phyloP scores from a whole-genome alignment of 2,797 vertebrate genomes.

The Gymnocypris eckloni region DNA sequence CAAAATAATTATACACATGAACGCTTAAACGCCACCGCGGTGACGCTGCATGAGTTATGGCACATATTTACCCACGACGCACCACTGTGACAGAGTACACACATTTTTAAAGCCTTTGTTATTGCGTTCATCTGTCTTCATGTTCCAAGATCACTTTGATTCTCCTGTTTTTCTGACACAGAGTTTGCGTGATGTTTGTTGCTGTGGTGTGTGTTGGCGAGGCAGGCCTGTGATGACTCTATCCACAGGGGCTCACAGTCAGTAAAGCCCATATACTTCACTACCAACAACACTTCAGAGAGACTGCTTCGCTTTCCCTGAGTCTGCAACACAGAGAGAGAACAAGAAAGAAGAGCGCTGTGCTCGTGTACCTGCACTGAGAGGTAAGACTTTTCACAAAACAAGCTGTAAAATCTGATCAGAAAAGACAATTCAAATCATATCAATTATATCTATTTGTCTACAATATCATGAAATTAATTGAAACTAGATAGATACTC shows the following conservation, averaged over 20 bases:
- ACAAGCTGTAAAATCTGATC: background rate
- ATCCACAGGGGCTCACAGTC: slow-evolving; percentile 59
- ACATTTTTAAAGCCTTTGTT: slow-evolving; percentile 57
- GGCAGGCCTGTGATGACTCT: slow-evolving; percentile 56
- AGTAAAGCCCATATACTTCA: slow-evolving; percentile 54
- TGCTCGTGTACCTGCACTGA: too few relatives aligned
- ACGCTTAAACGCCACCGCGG: slow-evolving; percentile 61
- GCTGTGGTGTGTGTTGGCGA: slow-evolving; percentile 47
- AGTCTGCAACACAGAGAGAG: slow-evolving; percentile 22
- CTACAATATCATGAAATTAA: background rate
- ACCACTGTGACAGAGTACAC: slow-evolving; percentile 54
- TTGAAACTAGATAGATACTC: background rate
- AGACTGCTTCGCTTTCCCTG: slow-evolving; percentile 36
- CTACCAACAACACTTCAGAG: slow-evolving; percentile 56
- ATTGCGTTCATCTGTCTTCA: slow-evolving; percentile 62
- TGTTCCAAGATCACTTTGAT: slow-evolving; percentile 39
- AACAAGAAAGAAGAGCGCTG: slow-evolving; percentile 15
- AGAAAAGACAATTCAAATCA: background rate
- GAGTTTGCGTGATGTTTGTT: background rate
- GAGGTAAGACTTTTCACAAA: background rate
- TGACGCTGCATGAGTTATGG: slow-evolving; percentile 48
- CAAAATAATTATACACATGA: slow-evolving; percentile 70
- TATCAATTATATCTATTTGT: background rate
- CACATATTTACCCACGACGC: slow-evolving; percentile 57
- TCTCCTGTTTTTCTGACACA: slow-evolving; percentile 25